Evolutionary conservation across 2,113 vertebrate genomes (phyloP), one percentile per base, ranked within the genome.

Genomic region (Uria aalge): DNA sequence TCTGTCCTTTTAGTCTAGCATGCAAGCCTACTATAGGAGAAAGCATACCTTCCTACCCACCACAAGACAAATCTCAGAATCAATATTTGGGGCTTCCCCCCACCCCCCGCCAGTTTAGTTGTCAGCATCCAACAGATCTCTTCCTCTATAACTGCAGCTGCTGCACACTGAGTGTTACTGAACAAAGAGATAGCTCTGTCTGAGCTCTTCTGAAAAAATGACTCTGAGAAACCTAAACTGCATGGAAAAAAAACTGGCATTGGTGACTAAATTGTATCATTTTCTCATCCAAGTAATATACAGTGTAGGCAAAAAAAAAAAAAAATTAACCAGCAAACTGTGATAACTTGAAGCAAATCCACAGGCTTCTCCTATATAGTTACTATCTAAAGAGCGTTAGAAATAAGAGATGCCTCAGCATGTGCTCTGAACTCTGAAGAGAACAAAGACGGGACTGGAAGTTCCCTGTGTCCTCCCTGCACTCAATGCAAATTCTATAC

Each of bases 81-180:
- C 55, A 67, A 8, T 41, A 85, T 55, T 9, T 60, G 15, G 30
- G n/a, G 22, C 18, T 47, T 32, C 9, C 26, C 17, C 27, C 12
- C 24, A 23, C 2, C 38, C 4, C 0, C 2, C 3, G 8, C 14
- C 45, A 0, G 0, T 52, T 38, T 36, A 43, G 7, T 38, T 78
- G 21, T 48, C 40, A 60, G 47, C 45, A 43, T 55, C 73, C 30
- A 68, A 19, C 53, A 48, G 30, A 22, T 89, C 55, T 57, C 26
- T 17, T 62, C n/a, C 53, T 43, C 15, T 62, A 0, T 12, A 24
- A 47, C 29, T 38, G 29, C 3, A 56, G 48, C 50, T 81, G 43
- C 69, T 76, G 71, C 17, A 23, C 14, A 17, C 56, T 45, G 43
- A 59, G 43, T 15, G 8, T 47, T 48, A 48, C 59, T 29, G 73